Evolutionary conservation across 2,888 invertebrate species (phyloP).

Genomic region (Glaucopsyche alexis): DNA sequence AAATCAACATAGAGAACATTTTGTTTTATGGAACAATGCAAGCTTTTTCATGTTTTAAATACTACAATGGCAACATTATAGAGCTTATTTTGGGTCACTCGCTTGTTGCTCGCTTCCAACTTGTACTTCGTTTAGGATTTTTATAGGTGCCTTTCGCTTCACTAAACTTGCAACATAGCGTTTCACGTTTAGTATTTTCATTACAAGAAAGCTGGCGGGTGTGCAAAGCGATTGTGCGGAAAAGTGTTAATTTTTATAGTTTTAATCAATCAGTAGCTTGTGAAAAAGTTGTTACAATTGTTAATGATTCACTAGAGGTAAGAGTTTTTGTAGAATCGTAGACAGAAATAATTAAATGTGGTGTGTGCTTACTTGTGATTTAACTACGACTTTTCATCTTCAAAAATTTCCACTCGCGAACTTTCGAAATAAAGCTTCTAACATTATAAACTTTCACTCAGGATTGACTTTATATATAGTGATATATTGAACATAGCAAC

Average conservation of each 20-base stretch:
- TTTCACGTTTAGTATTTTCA: conserved; percentile 71
- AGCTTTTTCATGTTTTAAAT: conserved; percentile 58
- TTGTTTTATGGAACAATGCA: conserved; percentile 42
- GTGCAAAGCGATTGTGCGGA: conserved; percentile 73
- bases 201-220: conserved; percentile 80
- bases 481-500: conserved; percentile 49
- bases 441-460: conserved; percentile 63
- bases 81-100: conserved; percentile 81
- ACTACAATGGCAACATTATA: conserved; percentile 65
- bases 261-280: conserved; percentile 53
- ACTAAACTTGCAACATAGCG: conserved; percentile 78
- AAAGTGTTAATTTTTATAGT: conserved; percentile 54
- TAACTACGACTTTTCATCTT: conserved; percentile 76
- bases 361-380: conserved; percentile 61
- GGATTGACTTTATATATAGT: conserved; percentile 51
- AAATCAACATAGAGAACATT: not conserved
- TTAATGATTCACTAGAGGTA: conserved; percentile 77
- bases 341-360: conserved; percentile 54
- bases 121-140: conserved; percentile 72
- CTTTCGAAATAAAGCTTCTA: conserved; percentile 76
- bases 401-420: conserved; percentile 78
- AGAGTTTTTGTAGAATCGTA: conserved; percentile 53
- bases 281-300: conserved; percentile 55
- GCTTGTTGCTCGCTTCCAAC: conserved; percentile 70
- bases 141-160: conserved; percentile 80